Conservation (phyloP, 1,140 invertebrate genomes). For the Rhyacophila brunnea region DNA sequence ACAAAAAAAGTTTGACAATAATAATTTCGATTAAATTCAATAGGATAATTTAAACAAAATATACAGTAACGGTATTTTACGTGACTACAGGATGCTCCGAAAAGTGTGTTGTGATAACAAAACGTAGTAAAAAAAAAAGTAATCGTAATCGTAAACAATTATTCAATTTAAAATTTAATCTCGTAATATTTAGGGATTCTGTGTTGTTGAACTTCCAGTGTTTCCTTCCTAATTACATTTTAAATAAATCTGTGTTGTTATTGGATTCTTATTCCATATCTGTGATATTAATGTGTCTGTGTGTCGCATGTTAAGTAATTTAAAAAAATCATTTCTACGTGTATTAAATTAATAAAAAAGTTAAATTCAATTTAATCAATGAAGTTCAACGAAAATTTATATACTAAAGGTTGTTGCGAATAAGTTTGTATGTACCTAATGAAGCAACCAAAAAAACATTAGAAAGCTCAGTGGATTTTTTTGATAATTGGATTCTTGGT, state of each 20-base stretch:
- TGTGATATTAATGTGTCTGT: conserved; percentile 28
- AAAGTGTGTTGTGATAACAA: conserved; percentile 32
- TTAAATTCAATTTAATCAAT: too few relatives aligned
- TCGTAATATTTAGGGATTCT: conserved; percentile 8
- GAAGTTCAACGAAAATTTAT: too few relatives aligned
- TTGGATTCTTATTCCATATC: conserved; percentile 32
- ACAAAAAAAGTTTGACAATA: too few relatives aligned
- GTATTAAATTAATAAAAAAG: too few relatives aligned
- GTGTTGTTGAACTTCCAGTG: conserved; percentile 20
- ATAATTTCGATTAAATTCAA: too few relatives aligned
- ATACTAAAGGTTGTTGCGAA: too few relatives aligned
- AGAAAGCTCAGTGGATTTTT: too few relatives aligned
- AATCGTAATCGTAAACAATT: not conserved
- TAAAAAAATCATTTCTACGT: not conserved
- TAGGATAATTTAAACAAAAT: too few relatives aligned
- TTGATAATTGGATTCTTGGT: too few relatives aligned
- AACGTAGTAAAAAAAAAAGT: conserved; percentile 8
- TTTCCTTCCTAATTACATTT: conserved; percentile 28
- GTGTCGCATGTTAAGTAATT: conserved; percentile 6
- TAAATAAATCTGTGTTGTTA: conserved; percentile 21
- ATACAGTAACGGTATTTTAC: too few relatives aligned
- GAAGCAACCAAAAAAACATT: too few relatives aligned
- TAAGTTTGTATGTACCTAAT: too few relatives aligned
- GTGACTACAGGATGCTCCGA: conserved; percentile 6
- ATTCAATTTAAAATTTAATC: conserved; percentile 1